A percentile compares a stretch with the other conserved stretches of the same genome.
These are phyloP conservation scores for Poecilia picta DNA, from an alignment of 2,797 vertebrate species.

Conservation along the genomic window DNA sequence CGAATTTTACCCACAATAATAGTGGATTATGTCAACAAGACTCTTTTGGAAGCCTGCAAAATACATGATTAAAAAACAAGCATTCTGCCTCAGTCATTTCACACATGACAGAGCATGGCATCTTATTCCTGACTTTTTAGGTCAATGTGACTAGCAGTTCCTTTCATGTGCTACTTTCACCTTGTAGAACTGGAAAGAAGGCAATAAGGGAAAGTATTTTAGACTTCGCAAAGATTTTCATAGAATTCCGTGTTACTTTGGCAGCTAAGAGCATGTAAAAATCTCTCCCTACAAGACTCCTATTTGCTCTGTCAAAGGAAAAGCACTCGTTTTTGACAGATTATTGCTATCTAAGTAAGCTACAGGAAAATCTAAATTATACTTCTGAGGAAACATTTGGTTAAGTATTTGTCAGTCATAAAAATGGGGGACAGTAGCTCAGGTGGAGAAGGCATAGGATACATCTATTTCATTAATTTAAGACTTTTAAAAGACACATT, in stretches of 20 bases:
- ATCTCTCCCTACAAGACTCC: background rate
- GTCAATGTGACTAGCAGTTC: background rate
- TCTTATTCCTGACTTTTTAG: background rate
- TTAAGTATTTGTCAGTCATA: background rate
- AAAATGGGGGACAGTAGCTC: background rate
- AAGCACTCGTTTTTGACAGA: background rate
- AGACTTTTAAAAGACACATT: background rate
- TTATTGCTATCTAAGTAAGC: background rate
- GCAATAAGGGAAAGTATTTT: background rate
- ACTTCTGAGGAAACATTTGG: background rate
- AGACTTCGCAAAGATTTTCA: background rate
- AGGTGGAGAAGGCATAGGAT: background rate
- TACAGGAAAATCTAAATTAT: background rate
- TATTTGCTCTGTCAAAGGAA: background rate
- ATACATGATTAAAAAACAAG: background rate
- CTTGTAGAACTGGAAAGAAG: background rate
- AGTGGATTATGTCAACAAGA: background rate
- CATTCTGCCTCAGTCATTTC: background rate
- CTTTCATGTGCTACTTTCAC: background rate
- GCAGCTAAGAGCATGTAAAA: background rate
- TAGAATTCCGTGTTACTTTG: background rate
- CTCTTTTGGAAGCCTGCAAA: background rate
- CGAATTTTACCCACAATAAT: background rate
- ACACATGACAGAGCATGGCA: background rate
- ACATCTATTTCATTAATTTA: background rate